Percentiles rank a stretch among this genome's conserved stretches.
These are phyloP conservation scores for Heteropelma amictum DNA, from an alignment of 2,888 invertebrate genomes.

Conservation along the genomic window DNA sequence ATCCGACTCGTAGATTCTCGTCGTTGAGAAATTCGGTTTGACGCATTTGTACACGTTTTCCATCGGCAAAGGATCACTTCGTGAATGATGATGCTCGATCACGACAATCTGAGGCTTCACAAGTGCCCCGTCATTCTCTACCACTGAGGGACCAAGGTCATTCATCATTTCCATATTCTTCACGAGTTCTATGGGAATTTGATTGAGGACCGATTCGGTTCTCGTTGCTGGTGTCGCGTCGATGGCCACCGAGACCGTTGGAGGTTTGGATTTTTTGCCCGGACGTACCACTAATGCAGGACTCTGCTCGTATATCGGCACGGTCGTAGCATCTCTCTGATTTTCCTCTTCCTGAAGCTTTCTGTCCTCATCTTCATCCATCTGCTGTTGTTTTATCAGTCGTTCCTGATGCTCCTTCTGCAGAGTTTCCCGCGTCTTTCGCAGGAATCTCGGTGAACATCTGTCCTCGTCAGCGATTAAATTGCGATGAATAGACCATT, in stretches of 20 bases:
- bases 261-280: slow-evolving; percentile 79
- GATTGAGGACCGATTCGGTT: slow-evolving; percentile 85
- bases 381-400: slow-evolving; percentile 69
- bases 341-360: slow-evolving; percentile 56
- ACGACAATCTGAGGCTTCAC: slow-evolving; percentile 70
- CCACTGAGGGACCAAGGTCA: slow-evolving; percentile 56
- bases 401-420: slow-evolving; percentile 74
- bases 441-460: slow-evolving; percentile 84
- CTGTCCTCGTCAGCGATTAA: slow-evolving; percentile 57
- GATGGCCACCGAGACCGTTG: slow-evolving; percentile 87
- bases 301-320: slow-evolving; percentile 71
- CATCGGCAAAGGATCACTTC: slow-evolving; percentile 74
- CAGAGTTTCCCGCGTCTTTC: slow-evolving; percentile 78
- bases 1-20: slow-evolving; percentile 72
- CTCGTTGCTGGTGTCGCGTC: slow-evolving; percentile 89
- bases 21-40: slow-evolving; percentile 73
- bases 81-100: slow-evolving; percentile 76
- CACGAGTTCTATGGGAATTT: slow-evolving; percentile 87
- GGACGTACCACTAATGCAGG: slow-evolving; percentile 70
- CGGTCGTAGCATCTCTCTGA: slow-evolving; percentile 61
- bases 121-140: slow-evolving; percentile 56
- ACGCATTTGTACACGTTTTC: slow-evolving; percentile 71
- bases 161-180: slow-evolving; percentile 75
- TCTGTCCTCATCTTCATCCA: slow-evolving; percentile 66
- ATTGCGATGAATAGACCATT: too few species aligned